These are phyloP conservation scores for Aethina tumida DNA, from an alignment of 1,140 invertebrate species.

Conservation along the genomic window DNA sequence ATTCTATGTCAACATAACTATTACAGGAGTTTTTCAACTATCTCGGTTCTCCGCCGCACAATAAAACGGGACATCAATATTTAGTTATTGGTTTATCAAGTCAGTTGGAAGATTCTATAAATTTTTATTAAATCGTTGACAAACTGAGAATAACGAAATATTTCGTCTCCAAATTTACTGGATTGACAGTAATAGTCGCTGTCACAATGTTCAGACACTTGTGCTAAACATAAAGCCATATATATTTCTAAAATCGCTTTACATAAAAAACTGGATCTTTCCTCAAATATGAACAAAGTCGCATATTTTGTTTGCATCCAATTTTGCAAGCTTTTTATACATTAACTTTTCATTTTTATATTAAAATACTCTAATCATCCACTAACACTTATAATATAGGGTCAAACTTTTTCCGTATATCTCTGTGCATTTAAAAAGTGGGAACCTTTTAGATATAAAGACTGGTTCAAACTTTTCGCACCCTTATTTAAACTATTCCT, in stretches of 20 bases:
- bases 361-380: slow-evolving; percentile 26
- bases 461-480: slow-evolving; percentile 3
- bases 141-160: slow-evolving; percentile 13
- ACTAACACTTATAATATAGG: slow-evolving; percentile 25
- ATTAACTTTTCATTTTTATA: slow-evolving; percentile 16
- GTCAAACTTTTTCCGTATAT: no score
- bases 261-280: no score
- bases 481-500: slow-evolving; percentile 22
- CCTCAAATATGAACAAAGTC: no score
- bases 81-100: slow-evolving; percentile 8
- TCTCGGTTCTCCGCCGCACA: slow-evolving; percentile 9
- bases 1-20: slow-evolving; percentile 21
- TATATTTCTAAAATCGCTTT: not conserved
- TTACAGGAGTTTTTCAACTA: slow-evolving; percentile 8
- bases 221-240: slow-evolving; percentile 9
- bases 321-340: slow-evolving; percentile 18
- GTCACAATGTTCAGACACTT: slow-evolving; percentile 16
- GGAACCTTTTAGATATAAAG: no score
- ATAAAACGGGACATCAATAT: slow-evolving; percentile 9
- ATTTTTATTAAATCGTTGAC: slow-evolving; percentile 12
- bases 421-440: no score
- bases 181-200: no score
- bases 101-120: slow-evolving; percentile 12
- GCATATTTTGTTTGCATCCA: slow-evolving; percentile 10
- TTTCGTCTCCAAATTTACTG: slow-evolving; percentile 18